Evolutionary conservation across 1,140 invertebrate genomes (phyloP).

Genomic region (Bombus terrestris): DNA sequence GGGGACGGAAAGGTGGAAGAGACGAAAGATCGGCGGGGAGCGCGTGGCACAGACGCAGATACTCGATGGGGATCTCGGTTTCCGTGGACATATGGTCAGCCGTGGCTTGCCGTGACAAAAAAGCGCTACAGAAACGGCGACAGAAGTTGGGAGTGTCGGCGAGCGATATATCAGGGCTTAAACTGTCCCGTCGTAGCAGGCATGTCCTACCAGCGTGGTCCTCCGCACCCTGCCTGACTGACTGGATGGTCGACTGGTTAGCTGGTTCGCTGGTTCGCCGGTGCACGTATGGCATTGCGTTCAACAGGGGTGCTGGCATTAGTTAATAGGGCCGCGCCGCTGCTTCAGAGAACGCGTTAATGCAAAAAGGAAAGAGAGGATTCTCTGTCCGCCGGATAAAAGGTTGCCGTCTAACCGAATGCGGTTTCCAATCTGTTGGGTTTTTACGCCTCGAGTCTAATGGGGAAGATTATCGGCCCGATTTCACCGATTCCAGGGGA

Average conservation of each 20-base stretch:
- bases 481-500: conserved; percentile 51
- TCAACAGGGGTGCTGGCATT: conserved; percentile 75
- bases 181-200: conserved; percentile 80
- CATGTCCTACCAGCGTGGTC: conserved; percentile 72
- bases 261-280: conserved; percentile 54
- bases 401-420: conserved; percentile 74
- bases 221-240: conserved; percentile 62
- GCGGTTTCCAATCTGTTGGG: conserved; percentile 83
- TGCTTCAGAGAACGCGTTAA: conserved; percentile 70
- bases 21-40: conserved; percentile 36
- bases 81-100: conserved; percentile 82
- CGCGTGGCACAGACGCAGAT: conserved; percentile 22
- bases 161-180: conserved; percentile 83
- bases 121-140: conserved; percentile 80
- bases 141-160: conserved; percentile 83
- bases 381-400: conserved; percentile 36
- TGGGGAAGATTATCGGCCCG: conserved; percentile 70
- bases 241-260: conserved; percentile 45
- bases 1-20: not conserved
- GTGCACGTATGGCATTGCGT: conserved; percentile 77
- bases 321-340: conserved; percentile 77
- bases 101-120: conserved; percentile 74
- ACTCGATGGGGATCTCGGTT: conserved; percentile 58
- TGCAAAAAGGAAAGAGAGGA: conserved; percentile 56
- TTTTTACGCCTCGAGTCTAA: conserved; percentile 75